Percentiles rank a stretch among this genome's conserved stretches.
Evolutionary conservation across 92 coral and sea anemone species (phyloP).

Genomic region (Zoanthus sansibaricus): DNA sequence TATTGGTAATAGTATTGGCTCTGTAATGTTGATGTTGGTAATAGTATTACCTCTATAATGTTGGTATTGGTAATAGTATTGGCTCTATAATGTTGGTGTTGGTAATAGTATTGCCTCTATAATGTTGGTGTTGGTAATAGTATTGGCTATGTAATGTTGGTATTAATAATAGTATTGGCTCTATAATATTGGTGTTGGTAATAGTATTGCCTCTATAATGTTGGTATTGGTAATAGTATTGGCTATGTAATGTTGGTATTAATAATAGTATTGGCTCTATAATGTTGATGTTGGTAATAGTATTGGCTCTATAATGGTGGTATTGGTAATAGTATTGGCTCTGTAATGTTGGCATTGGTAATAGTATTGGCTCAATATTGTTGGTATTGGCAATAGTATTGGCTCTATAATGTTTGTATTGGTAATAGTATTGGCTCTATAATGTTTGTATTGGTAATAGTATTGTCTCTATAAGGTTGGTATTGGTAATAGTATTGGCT

Average conservation of each 20-base stretch:
- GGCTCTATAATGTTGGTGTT: neutral
- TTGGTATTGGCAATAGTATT: neutral
- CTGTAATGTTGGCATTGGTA: neutral
- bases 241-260: neutral
- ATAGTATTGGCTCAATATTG: neutral
- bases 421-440: neutral
- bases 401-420: neutral
- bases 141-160: too few species aligned
- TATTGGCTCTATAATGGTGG: neutral
- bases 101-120: neutral
- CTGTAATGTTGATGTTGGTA: too few species aligned
- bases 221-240: neutral
- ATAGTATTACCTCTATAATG: neutral
- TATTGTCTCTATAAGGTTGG: neutral
- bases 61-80: neutral
- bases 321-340: neutral
- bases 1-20: neutral
- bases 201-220: neutral
- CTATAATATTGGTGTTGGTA: neutral
- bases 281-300: neutral
- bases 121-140: too few species aligned
- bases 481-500: neutral
- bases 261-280: neutral
- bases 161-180: neutral
- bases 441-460: neutral